Evolutionary conservation across 1,140 invertebrate species (phyloP).

Genomic region (Notospermus geniculatus): DNA sequence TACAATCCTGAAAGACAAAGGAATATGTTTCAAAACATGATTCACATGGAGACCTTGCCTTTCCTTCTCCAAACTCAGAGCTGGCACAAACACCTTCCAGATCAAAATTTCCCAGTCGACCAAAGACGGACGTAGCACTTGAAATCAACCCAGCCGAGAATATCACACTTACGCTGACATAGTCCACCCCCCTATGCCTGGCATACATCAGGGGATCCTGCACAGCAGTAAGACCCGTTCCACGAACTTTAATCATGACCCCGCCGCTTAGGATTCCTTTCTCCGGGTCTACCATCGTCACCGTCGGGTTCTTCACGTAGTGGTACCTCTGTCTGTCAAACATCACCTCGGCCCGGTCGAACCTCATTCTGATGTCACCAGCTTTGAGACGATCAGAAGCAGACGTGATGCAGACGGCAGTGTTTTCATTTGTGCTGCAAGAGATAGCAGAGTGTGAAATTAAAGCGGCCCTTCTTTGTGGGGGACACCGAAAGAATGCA

Average conservation of each 20-base stretch:
- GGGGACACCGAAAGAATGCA: too few species aligned
- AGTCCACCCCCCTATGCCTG: constrained; percentile 70
- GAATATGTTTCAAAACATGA: constrained; percentile 21
- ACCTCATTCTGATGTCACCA: not conserved
- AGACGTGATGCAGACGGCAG: constrained; percentile 26
- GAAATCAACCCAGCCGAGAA: too few species aligned
- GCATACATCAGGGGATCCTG: constrained; percentile 88
- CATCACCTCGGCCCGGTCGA: constrained; percentile 74
- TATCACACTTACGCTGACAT: constrained; percentile 65
- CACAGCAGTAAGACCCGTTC: constrained; percentile 83
- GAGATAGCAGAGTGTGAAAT: too few species aligned
- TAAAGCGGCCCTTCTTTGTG: too few species aligned
- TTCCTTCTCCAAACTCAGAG: too few species aligned
- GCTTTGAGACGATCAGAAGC: constrained; percentile 54
- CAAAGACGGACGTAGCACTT: too few species aligned
- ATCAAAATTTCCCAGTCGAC: too few species aligned
- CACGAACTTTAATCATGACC: constrained; percentile 83
- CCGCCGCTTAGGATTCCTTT: constrained; percentile 69
- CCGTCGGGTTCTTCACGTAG: constrained; percentile 88
- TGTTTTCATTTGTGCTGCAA: constrained; percentile 13
- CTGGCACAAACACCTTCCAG: too few species aligned
- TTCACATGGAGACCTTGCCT: too few species aligned
- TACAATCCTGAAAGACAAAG: constrained; percentile 70
- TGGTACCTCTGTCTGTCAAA: constrained; percentile 81
- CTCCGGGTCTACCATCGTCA: constrained; percentile 58